phyloP scores from a whole-genome alignment of 2,113 vertebrate species.

The Eretmochelys imbricata region DNA sequence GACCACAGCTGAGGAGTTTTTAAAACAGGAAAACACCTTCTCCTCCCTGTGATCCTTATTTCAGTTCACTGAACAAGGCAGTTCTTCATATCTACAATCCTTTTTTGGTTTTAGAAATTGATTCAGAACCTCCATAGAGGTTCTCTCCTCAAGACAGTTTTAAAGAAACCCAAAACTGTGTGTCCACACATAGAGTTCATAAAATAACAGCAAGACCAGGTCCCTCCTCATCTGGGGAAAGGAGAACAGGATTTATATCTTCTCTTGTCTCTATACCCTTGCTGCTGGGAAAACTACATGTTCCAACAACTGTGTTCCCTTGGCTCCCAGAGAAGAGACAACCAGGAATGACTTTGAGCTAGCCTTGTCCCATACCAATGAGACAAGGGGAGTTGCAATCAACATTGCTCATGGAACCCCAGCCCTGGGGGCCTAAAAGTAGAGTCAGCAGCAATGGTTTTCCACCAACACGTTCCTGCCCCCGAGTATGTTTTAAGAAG shows the following conservation, averaged over 20 bases:
- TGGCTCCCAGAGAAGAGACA: background rate
- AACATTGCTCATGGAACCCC: background rate
- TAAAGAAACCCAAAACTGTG: background rate
- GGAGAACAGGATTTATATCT: background rate
- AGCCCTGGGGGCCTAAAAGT: background rate
- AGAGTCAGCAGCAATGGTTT: background rate
- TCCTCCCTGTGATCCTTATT: background rate
- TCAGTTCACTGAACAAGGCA: background rate
- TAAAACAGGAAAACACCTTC: background rate
- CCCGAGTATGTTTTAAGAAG: background rate
- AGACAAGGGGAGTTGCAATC: background rate
- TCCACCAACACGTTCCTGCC: accelerated
- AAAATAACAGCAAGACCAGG: background rate
- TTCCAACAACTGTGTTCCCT: background rate
- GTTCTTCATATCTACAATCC: background rate
- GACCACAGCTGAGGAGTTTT: background rate
- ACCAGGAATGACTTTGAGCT: background rate
- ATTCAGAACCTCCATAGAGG: background rate
- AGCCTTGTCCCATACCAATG: background rate
- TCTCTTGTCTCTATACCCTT: accelerated
- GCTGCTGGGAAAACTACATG: background rate
- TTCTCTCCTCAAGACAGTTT: background rate
- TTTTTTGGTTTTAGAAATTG: background rate
- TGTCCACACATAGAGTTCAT: background rate
- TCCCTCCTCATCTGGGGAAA: background rate